Percentiles rank a stretch among this genome's conserved stretches.
Evolutionary conservation across 1,140 invertebrate species (phyloP).

Genomic region (Sycobia sp.): DNA sequence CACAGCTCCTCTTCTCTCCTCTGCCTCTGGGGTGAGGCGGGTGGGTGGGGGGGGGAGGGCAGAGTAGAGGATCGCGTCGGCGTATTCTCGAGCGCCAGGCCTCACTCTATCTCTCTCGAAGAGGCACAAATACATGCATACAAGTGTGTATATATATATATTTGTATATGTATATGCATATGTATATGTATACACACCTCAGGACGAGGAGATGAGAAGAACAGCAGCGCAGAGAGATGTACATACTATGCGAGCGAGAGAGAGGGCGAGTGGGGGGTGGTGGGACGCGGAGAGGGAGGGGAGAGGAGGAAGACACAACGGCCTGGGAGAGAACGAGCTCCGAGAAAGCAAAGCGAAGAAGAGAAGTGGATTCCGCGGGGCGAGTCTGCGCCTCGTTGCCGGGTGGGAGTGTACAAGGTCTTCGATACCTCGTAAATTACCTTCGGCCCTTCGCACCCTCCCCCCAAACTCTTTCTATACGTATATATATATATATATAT

Average conservation of each 20-base stretch:
- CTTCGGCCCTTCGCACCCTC: constrained; percentile 39
- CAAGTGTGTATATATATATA: too few species aligned
- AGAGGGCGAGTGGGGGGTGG: neutral
- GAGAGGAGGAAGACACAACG: neutral
- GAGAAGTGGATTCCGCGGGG: constrained; percentile 43
- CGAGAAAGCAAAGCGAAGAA: constrained; percentile 27
- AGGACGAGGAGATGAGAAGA: neutral
- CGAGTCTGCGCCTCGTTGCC: constrained; percentile 50
- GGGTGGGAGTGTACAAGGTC: constrained; percentile 61
- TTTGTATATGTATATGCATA: too few species aligned
- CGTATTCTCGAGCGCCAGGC: neutral
- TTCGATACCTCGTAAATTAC: constrained; percentile 63
- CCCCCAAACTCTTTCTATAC: too few species aligned
- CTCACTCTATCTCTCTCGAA: too few species aligned
- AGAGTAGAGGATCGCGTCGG: too few species aligned
- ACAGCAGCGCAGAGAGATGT: constrained; percentile 5
- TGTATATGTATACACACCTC: too few species aligned
- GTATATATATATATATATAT: neutral
- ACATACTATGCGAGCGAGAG: neutral
- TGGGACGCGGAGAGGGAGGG: neutral
- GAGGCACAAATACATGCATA: too few species aligned
- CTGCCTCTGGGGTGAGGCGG: too few species aligned
- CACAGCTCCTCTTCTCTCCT: too few species aligned
- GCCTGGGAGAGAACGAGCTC: constrained; percentile 1
- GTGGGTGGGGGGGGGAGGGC: too few species aligned